Conservation (phyloP, 2,797 vertebrate genomes). For the Sternotherus odoratus region DNA sequence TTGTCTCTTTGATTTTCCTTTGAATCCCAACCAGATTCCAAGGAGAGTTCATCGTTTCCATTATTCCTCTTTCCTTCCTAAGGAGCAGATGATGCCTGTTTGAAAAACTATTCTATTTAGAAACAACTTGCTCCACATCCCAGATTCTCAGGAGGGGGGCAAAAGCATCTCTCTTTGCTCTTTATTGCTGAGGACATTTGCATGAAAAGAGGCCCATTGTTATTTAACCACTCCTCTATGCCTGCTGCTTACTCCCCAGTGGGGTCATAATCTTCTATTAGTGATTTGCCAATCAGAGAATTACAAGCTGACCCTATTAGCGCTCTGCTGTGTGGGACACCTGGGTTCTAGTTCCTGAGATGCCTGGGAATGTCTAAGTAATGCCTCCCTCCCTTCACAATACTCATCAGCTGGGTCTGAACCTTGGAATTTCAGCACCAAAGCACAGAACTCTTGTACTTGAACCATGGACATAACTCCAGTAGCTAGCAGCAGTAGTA, state of each 20-base stretch:
- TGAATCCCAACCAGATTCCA: not conserved
- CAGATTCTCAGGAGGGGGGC: not conserved
- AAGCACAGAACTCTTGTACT: not conserved
- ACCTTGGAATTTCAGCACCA: not conserved
- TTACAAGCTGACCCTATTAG: not conserved
- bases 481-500: not conserved
- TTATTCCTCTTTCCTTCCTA: not conserved
- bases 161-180: not conserved
- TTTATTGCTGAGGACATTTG: not conserved
- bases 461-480: not conserved
- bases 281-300: fast-evolving
- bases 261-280: not conserved
- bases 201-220: not conserved
- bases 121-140: constrained; percentile 7
- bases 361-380: fast-evolving
- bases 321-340: not conserved
- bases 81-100: not conserved
- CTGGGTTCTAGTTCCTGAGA: not conserved
- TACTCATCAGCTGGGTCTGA: not conserved
- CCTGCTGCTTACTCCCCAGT: not conserved
- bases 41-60: not conserved
- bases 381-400: not conserved
- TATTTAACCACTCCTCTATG: constrained; percentile 20
- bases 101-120: not conserved
- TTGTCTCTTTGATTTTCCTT: not conserved